Evolutionary conservation across 2,113 vertebrate genomes (phyloP), one percentile per base, ranked within the genome.

Genomic region (Pteronura brasiliensis): DNA sequence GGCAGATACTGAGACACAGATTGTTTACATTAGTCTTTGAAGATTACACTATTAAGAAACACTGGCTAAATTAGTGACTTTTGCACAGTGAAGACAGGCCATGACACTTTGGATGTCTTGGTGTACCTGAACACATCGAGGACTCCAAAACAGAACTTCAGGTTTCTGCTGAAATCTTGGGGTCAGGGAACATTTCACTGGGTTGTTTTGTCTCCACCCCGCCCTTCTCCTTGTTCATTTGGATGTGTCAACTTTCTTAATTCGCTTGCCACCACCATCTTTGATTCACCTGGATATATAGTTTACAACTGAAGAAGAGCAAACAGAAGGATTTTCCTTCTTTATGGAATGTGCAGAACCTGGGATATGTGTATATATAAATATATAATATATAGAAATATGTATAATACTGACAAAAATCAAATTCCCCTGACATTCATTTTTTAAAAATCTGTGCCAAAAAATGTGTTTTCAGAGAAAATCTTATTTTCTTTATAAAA

Each of bases 401-500:
- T 49, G 44, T 47, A 99, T 98, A 98, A 98, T 98, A 99, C 98
- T 98, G 98, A 99, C 98, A 99, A 97, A 97, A 99, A 98, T 98
- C 98, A 97, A 97, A 98, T 98, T 98, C 98, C 98, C 98, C 97
- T 96, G 98, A 99, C 99, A 99, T 98, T 98, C 98, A 99, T 99
- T 99, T 99, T 99, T 99, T 99, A 99, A 98, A 2, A 99, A 99
- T 99, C 99, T 99, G 99, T 99, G 99, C 99, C 99, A 99, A 99
- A 99, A 99, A 99, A 99, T 97, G 98, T 99, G 98, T 99, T 99
- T 99, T 99, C 99, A 99, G 99, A 99, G 98, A 98, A 99, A 77
- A 99, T 77, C 74, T 77, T 44, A 77, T 99, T 99, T 99, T 99
- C 99, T 69, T 69, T 69, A n/a, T 18, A 10, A n/a, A 69, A 36